Evolutionary conservation across 2,113 vertebrate species (phyloP), one percentile per base, ranked within the genome.

Genomic region (Odontesthes bonariensis): DNA sequence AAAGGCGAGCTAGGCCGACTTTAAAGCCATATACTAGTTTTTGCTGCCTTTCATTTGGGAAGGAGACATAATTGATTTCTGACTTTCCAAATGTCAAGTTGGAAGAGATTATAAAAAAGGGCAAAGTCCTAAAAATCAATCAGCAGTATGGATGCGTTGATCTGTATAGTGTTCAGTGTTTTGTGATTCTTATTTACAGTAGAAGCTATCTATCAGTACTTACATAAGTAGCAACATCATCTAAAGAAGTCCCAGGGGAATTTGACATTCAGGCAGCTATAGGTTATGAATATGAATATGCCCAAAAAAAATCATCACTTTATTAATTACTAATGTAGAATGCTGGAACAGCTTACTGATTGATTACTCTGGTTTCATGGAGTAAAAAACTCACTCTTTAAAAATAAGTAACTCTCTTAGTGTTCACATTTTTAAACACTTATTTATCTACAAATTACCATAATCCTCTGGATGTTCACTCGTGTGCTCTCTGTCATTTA

Each of bases 371-470:
- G 12, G 56, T 53, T 65, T 75, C 53, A 69, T n/a, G 3, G 23
- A 69, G 62, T 59, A 40, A 44, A 82, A 64, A 42, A 52, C 20
- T 11, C 13, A 47, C 46, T 71, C 51, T 74, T 64, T 80, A 64
- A 32, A 65, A 68, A 76, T 49, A 88, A 87, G 76, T 73, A 79
- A 88, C 81, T 84, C 87, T 79, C 79, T 81, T 86, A 86, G 84
- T 88, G 89, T 90, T 83, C 89, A 77, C 72, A 62, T 89, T 91
- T 91, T 92, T 69, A 88, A 73, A 92, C 83, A 93, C 89, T 87
- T 87, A 91, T 91, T 94, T 93, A 93, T 92, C 87, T 88, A 78
- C 72, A 91, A 91, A 94, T 95, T 94, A 92, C 88, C 93, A 94
- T 94, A 95, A 95, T 94, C 94, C 92, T 84, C 85, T 79, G 85